A percentile compares a stretch with the other conserved stretches of the same genome.
phyloP scores from a whole-genome alignment of 2,888 invertebrate species.

The Cactoblastis cactorum region DNA sequence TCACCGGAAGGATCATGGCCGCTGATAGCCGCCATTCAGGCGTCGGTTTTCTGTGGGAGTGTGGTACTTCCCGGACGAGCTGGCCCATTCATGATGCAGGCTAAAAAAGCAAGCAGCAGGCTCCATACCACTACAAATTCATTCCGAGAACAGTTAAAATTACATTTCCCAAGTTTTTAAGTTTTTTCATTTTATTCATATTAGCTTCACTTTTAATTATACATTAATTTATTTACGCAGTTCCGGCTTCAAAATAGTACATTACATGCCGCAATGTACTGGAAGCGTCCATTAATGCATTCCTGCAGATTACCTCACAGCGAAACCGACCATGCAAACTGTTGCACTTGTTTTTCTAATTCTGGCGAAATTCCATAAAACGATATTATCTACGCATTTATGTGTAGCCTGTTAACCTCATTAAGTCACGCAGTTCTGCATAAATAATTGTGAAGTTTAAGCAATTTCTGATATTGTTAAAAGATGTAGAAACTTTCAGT shows the following conservation, averaged over 20 bases:
- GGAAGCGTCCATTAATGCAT: slow-evolving; percentile 73
- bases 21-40: no score
- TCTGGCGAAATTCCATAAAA: slow-evolving; percentile 36
- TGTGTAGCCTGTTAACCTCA: neutral
- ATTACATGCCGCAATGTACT: slow-evolving; percentile 63
- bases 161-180: no score
- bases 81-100: no score
- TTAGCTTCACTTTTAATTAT: neutral
- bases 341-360: slow-evolving; percentile 51
- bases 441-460: neutral
- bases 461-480: no score
- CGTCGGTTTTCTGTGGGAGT: no score
- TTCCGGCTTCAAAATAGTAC: slow-evolving; percentile 67
- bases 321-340: slow-evolving; percentile 65
- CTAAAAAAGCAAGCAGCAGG: no score
- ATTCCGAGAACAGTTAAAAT: no score
- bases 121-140: no score
- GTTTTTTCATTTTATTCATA: no score
- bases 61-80: no score
- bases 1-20: no score
- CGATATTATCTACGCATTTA: slow-evolving; percentile 12
- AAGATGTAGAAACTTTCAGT: neutral
- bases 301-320: slow-evolving; percentile 70
- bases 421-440: neutral
- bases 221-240: slow-evolving; percentile 24